Evolutionary conservation across 2,797 vertebrate species (phyloP).

Genomic region (Lepilemur septentrionalis): DNA sequence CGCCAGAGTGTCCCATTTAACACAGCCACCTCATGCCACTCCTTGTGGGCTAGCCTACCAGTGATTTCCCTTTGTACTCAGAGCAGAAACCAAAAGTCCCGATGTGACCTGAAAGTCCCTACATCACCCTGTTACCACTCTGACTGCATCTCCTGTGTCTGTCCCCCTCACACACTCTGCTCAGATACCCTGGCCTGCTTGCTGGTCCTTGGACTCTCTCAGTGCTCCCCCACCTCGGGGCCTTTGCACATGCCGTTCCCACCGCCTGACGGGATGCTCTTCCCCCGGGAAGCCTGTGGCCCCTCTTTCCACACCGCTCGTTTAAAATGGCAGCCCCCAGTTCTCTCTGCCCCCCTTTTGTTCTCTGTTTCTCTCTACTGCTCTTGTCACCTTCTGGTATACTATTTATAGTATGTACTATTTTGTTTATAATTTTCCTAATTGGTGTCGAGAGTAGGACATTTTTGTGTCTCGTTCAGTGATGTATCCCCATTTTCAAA

Average conservation of each 20-base stretch:
- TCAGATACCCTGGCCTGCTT: no score
- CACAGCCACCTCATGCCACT: neutral
- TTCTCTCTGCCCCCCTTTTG: neutral
- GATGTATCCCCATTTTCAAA: neutral
- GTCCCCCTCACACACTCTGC: no score
- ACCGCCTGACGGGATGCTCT: neutral
- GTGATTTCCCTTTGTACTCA: neutral
- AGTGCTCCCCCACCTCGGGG: neutral
- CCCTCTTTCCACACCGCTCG: neutral
- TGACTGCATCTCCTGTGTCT: neutral
- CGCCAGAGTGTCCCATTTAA: neutral
- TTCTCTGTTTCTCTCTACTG: neutral
- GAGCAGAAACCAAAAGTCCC: neutral
- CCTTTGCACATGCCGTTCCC: neutral
- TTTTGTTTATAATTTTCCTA: neutral
- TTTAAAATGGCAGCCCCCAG: neutral
- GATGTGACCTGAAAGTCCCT: neutral
- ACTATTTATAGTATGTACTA: neutral
- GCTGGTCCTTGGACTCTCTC: neutral
- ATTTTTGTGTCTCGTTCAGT: neutral
- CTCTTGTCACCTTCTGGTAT: neutral
- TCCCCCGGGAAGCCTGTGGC: rapidly evolving
- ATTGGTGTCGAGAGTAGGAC: neutral
- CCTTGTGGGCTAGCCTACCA: no score
- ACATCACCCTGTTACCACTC: rapidly evolving